A percentile compares a stretch with the other conserved stretches of the same genome.
These are phyloP conservation scores for Entomobrya proxima DNA, from an alignment of 2,888 invertebrate genomes.

Conservation along the genomic window DNA sequence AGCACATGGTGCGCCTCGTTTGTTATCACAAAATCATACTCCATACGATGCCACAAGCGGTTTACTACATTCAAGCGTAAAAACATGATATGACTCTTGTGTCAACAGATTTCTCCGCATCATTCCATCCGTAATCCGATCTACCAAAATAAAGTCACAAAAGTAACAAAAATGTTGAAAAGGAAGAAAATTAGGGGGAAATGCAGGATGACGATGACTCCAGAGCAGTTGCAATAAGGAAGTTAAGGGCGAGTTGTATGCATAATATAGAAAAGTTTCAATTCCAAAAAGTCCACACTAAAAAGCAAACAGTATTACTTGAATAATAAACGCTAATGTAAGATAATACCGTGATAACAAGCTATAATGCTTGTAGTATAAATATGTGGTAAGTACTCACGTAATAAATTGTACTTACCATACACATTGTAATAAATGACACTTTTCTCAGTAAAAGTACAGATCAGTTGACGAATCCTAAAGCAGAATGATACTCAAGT, in stretches of 20 bases:
- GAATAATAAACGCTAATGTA: background rate
- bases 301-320: background rate
- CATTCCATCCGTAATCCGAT: constrained; percentile 45
- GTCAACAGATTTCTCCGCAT: background rate
- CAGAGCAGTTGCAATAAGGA: no score
- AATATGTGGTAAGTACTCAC: no score
- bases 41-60: background rate
- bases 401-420: no score
- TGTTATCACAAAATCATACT: background rate
- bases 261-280: background rate
- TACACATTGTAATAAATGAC: no score
- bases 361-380: background rate
- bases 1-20: no score
- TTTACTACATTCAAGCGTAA: background rate
- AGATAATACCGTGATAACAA: background rate
- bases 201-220: background rate
- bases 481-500: no score
- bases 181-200: background rate
- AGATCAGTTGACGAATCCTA: no score
- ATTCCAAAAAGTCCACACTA: background rate
- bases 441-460: no score
- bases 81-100: no score
- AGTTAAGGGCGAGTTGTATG: no score
- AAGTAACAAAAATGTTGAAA: background rate
- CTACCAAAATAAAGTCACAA: background rate